Evolutionary conservation across 2,888 invertebrate genomes (phyloP), one percentile per base, ranked within the genome.

Genomic region (Alcis repandata): DNA sequence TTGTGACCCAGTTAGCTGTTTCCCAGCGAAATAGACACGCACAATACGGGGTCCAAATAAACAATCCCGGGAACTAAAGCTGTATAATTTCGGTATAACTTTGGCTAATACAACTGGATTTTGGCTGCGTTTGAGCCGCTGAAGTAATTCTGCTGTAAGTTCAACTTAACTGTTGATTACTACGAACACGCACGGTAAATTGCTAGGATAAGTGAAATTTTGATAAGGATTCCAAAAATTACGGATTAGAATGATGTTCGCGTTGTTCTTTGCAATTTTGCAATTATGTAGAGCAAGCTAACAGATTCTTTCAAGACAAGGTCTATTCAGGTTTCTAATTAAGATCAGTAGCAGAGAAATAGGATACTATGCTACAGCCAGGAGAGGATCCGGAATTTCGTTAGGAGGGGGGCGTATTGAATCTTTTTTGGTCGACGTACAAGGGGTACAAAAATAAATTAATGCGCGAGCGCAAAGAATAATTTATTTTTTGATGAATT

Each of bases 1-100:
- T 81, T 82, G 87, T 86, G 90, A 88, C 90, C 90, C 79, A 89
- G 87, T 89, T 89, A 73, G 74, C 68, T 65, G 78, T 77, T 79
- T 73, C 76, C 83, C 80, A 72, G 80, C 77, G 77, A 72, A 71
- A 69, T 71, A 73, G 83, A 80, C 85, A 88, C 87, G 87, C 89
- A 83, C 85, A 77, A 78, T 78, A 67, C 74, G 70, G 75, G 59
- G 46, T 63, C 63, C 65, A 67, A 62, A 67, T 53, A 61, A 48
- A 61, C 67, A 69, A 66, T 68, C 53, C 54, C 51, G 48, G 62
- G 22, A 56, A 62, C 61, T 62, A 71, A 65, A 64, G 45, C 66
- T 62, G 69, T 63, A 65, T 68, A 66, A 62, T 67, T 67, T 67
- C 52, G 54, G 59, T 66, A 69, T 67, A 72, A 74, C 69, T 73